These are phyloP conservation scores for Habropoda laboriosa DNA, from an alignment of 1,140 invertebrate genomes.

Conservation along the genomic window DNA sequence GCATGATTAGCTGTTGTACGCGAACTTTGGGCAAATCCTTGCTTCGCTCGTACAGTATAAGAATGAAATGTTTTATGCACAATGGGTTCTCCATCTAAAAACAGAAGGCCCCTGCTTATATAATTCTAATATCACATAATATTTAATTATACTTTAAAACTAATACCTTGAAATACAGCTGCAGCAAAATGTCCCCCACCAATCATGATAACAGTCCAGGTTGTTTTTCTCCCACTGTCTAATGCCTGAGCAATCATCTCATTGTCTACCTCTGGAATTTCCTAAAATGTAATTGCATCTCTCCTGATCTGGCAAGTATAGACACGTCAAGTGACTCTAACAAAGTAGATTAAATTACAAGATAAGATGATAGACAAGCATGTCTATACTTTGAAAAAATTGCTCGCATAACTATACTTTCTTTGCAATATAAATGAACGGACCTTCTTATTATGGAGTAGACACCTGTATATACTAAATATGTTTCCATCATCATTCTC, in stretches of 20 bases:
- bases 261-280: slow-evolving; percentile 77
- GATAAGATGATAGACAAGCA: slow-evolving; percentile 38
- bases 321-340: slow-evolving; percentile 62
- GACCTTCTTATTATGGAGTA: slow-evolving; percentile 87
- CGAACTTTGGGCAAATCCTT: slow-evolving; percentile 89
- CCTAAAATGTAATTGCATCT: slow-evolving; percentile 79
- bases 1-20: slow-evolving; percentile 84
- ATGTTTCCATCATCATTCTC: slow-evolving; percentile 86
- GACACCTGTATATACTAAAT: slow-evolving; percentile 88
- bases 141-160: background rate
- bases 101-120: background rate
- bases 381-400: slow-evolving; percentile 28
- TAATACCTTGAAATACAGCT: slow-evolving; percentile 88
- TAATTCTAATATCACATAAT: background rate
- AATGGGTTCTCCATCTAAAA: slow-evolving; percentile 82
- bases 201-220: slow-evolving; percentile 90
- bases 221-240: slow-evolving; percentile 74
- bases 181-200: slow-evolving; percentile 94
- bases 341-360: slow-evolving; percentile 62
- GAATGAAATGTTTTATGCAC: slow-evolving; percentile 94
- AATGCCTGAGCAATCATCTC: slow-evolving; percentile 80
- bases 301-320: slow-evolving; percentile 75
- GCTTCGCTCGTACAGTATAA: slow-evolving; percentile 92
- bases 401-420: background rate
- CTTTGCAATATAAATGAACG: slow-evolving; percentile 21